These are phyloP conservation scores for Scolopax mira DNA, from an alignment of 2,113 vertebrate genomes.

Conservation along the genomic window DNA sequence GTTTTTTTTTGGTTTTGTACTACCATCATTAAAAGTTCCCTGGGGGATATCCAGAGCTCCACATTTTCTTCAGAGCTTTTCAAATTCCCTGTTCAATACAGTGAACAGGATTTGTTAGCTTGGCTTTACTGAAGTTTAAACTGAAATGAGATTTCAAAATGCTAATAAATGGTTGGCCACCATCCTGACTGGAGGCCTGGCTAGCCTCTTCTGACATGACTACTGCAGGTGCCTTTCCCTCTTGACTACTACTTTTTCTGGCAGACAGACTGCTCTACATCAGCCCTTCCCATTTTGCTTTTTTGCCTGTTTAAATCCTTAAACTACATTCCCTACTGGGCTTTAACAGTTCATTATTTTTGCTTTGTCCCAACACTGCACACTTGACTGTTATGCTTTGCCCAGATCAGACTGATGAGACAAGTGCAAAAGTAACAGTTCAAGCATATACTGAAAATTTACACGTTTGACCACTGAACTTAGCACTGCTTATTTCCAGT, in stretches of 20 bases:
- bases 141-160: background rate
- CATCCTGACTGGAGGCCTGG: background rate
- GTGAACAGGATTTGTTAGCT: background rate
- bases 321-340: background rate
- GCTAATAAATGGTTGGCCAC: background rate
- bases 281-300: background rate
- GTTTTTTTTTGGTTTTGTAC: background rate
- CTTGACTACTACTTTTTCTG: background rate
- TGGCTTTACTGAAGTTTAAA: background rate
- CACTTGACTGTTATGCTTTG: conserved; percentile 15
- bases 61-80: background rate
- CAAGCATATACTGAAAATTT: background rate
- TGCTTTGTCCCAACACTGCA: background rate
- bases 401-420: background rate
- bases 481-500: background rate
- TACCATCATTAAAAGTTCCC: background rate
- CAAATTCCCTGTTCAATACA: background rate
- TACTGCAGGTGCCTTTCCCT: background rate
- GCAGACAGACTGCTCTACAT: background rate
- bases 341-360: conserved; percentile 48
- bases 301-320: conserved; percentile 31
- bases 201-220: background rate
- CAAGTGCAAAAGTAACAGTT: background rate
- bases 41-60: background rate
- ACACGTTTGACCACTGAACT: background rate